phyloP scores from a whole-genome alignment of 1,140 invertebrate genomes.

The Calycopis cecrops region DNA sequence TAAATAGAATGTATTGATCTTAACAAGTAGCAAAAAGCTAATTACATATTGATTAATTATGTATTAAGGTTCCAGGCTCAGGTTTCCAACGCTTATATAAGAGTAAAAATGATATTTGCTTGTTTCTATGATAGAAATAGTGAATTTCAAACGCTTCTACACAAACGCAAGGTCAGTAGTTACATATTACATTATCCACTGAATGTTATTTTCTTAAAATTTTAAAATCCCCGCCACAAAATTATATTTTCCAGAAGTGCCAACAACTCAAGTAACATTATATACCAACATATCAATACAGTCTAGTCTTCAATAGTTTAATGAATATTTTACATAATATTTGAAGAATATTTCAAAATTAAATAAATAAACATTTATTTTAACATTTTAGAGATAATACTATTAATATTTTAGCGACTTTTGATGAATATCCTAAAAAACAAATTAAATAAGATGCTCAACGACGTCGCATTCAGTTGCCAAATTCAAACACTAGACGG shows the following conservation, averaged over 20 bases:
- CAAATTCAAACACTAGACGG: constrained; percentile 51
- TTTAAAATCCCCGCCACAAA: constrained; percentile 6
- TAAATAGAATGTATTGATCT: too few species aligned
- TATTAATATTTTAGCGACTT: not conserved
- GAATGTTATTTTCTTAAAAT: not conserved
- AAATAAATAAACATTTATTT: not conserved
- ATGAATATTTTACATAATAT: not conserved
- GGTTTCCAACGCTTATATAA: too few species aligned
- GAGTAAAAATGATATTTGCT: too few species aligned
- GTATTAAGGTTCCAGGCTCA: too few species aligned
- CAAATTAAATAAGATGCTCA: constrained; percentile 37
- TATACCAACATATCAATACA: not conserved
- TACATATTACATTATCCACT: too few species aligned
- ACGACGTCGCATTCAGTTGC: constrained; percentile 46
- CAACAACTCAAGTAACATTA: not conserved
- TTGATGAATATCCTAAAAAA: constrained; percentile 8
- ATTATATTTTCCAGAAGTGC: not conserved
- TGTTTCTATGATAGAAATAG: too few species aligned
- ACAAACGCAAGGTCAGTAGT: too few species aligned
- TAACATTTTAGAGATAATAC: not conserved
- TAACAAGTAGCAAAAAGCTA: too few species aligned
- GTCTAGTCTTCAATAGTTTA: not conserved
- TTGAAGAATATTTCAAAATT: not conserved
- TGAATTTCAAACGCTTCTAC: too few species aligned
- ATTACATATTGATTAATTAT: not conserved